Evolutionary conservation across 2,797 vertebrate species (phyloP), one percentile per base, ranked within the genome.

Genomic region (Champsocephalus esox): DNA sequence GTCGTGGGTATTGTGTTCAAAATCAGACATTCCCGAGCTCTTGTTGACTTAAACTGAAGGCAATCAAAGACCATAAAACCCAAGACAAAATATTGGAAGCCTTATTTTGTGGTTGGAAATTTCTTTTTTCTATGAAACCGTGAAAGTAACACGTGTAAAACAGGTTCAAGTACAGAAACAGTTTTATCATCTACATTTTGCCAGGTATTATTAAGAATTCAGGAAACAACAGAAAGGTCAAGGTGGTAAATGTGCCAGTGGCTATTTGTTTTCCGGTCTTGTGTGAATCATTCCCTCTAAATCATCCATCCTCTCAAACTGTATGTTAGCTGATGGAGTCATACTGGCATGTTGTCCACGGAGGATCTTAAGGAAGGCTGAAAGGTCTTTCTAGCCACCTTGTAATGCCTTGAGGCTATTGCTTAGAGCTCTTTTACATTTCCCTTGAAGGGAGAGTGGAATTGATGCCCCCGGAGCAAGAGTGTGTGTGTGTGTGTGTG

Each of bases 311-410:
- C 41, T n/a, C 5, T 58, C 16, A 60, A 38, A 38, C 34, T 38
- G 34, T 44, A 57, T 43, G 59, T 76, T 69, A 48, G 67, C 65
- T 68, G 56, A 66, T 64, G 50, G 48, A 80, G 46, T 55, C n/a
- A 57, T 19, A n/a, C 28, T 58, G 46, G 34, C 50, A 59, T 55
- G 65, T 56, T 72, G 77, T 59, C 61, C 49, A 56, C 66, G 58
- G 28, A 65, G 41, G 60, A 58, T 73, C 66, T 74, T 50, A 57
- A 63, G 63, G 56, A 44, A 61, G 62, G 60, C 38, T 76, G 77
- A 88, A 75, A 77, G 72, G 72, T 67, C 57, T 75, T 81, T 81
- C 68, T 57, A 75, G 59, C 70, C 74, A 76, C 66, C 70, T 77
- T 86, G 79, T 85, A 76, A 69, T 49, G 67, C 57, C 84, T 66